A percentile compares a stretch with the other conserved stretches of the same genome.
These are phyloP conservation scores for Microcebus lehilahytsara DNA, from an alignment of 2,113 vertebrate genomes.

Conservation along the genomic window DNA sequence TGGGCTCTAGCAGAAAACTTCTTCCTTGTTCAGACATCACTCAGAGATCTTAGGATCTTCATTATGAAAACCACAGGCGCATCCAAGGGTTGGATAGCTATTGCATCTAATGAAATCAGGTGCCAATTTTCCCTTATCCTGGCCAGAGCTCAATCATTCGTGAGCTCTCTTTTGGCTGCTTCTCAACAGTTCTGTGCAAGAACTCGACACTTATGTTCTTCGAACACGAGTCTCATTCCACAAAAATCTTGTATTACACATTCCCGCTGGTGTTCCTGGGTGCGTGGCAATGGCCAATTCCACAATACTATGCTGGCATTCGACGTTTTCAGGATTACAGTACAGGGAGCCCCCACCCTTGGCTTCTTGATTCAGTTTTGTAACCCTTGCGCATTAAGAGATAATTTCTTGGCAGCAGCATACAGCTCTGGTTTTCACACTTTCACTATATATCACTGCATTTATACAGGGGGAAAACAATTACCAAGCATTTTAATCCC, in stretches of 20 bases:
- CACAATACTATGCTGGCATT: background rate
- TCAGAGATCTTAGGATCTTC: background rate
- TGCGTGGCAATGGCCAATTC: background rate
- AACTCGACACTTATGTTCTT: conserved; percentile 28
- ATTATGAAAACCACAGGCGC: background rate
- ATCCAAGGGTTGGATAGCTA: background rate
- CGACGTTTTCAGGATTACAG: background rate
- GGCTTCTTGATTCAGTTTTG: background rate
- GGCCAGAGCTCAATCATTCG: conserved; percentile 47
- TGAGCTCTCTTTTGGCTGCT: conserved; percentile 34
- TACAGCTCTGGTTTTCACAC: background rate
- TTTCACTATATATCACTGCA: background rate
- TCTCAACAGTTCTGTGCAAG: conserved; percentile 8
- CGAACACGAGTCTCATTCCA: conserved; percentile 42
- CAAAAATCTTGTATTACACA: conserved; percentile 52
- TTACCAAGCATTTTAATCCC: background rate
- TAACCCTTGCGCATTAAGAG: background rate
- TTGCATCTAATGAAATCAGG: background rate
- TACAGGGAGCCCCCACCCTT: background rate
- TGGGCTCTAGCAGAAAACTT: background rate
- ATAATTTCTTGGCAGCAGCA: background rate
- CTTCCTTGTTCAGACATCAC: background rate
- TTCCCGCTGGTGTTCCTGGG: background rate
- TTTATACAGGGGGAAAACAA: background rate
- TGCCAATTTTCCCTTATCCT: conserved; percentile 50